Base-by-base conservation (phyloP, 2,797 vertebrate genomes). In the Cyprinodon diabolis region DNA sequence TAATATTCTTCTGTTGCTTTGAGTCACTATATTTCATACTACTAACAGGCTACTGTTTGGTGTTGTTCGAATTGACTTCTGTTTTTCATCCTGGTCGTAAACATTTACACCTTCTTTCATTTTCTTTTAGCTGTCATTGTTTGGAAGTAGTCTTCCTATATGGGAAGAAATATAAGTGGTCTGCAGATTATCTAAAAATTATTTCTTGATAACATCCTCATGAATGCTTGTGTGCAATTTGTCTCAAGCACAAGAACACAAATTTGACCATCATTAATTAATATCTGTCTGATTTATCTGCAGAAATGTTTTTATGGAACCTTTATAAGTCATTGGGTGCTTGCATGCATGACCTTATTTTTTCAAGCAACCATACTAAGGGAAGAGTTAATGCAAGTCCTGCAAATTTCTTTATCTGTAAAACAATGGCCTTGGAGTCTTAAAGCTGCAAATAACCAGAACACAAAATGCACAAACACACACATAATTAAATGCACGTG, bases 291-390 rank as follows among this genome's bases (percentile, higher is more conserved):
- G 48, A 4, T 40, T 62, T 40, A 62, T 21, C 11, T 62, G 15
- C 7, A 40, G 17, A 62, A 62, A 65, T 56, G 21, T 68, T 65
- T 74, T 60, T 54, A 37, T 30, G 66, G 62, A 10, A 35, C 76
- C 17, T n/a, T 17, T 69, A 48, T 45, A 1, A 40, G 6, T 14
- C 21, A 67, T 40, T 60, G 0, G 76, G 43, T 60, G 56, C 78
- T 84, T 81, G 17, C 15, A 49, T 81, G 84, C 30, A 30, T 30
- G 30, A 74, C 71, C 75, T 74, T 75, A 67, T 57, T 40, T 60
- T 76, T 72, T 70, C 68, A 75, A 73, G 70, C 72, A 84, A 84
- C 88, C 84, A 85, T 77, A 69, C 17, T 15, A 49, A 69, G 45
- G 48, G 47, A 75, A 65, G 62, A 56, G 69, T 66, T 56, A 76